Conservation (phyloP, 2,888 invertebrate genomes). For the Steinernema carpocapsae region DNA sequence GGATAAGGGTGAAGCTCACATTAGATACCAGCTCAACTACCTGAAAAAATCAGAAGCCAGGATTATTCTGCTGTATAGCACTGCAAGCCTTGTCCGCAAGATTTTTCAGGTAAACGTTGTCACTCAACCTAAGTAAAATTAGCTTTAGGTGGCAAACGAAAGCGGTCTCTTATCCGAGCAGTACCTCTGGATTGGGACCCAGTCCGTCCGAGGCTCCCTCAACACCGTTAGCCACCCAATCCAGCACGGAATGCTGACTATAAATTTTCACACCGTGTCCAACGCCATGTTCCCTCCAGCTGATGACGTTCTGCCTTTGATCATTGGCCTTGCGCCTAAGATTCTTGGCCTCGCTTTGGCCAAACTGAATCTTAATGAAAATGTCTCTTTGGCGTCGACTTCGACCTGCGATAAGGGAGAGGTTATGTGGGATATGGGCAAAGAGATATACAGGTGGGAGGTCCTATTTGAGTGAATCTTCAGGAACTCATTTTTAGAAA, state of each 20-base stretch:
- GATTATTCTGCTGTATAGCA: slow-evolving; percentile 85
- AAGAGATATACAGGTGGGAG: slow-evolving; percentile 54
- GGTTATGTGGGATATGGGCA: slow-evolving; percentile 58
- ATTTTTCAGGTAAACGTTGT: slow-evolving; percentile 76
- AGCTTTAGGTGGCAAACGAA: slow-evolving; percentile 78
- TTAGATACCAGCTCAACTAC: slow-evolving; percentile 39
- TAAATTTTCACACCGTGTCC: slow-evolving; percentile 65
- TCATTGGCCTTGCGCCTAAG: slow-evolving; percentile 61
- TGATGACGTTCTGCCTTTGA: slow-evolving; percentile 60
- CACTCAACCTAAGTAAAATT: slow-evolving; percentile 73
- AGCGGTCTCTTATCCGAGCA: slow-evolving; percentile 83
- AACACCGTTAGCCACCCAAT: slow-evolving; percentile 47
- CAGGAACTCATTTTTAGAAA: slow-evolving; percentile 45
- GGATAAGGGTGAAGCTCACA: slow-evolving; percentile 39
- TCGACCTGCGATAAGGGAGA: slow-evolving; percentile 56
- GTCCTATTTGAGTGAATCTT: background rate
- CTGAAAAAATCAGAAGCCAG: slow-evolving; percentile 76
- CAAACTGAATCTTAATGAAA: slow-evolving; percentile 45
- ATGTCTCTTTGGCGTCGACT: slow-evolving; percentile 56
- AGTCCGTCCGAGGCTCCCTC: slow-evolving; percentile 71
- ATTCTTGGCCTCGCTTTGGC: slow-evolving; percentile 55
- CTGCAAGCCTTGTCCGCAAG: slow-evolving; percentile 48
- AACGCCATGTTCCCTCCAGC: slow-evolving; percentile 65
- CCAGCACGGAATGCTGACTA: slow-evolving; percentile 66
- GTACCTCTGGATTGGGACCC: slow-evolving; percentile 95